Evolutionary conservation across 2,113 vertebrate species (phyloP).

Genomic region (Varanus salvator): DNA sequence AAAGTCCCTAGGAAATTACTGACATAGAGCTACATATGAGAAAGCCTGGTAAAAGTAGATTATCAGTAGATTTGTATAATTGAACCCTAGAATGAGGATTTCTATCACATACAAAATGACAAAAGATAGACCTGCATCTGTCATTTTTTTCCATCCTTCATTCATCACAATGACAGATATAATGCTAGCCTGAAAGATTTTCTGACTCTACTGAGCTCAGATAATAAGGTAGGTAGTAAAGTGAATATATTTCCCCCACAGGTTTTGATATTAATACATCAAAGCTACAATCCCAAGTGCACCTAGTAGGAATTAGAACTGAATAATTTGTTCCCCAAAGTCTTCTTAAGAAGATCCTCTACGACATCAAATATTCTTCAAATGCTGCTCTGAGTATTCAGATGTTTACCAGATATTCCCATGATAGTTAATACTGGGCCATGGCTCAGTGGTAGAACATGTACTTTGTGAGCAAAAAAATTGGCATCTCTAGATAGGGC

Average conservation of each 20-base stretch:
- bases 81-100: background rate
- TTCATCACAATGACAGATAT: conserved; percentile 25
- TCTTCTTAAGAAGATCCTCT: background rate
- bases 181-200: background rate
- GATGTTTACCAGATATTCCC: background rate
- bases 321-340: background rate
- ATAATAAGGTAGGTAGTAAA: conserved; percentile 10
- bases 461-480: background rate
- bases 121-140: background rate
- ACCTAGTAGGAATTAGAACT: background rate
- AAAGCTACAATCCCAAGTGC: background rate
- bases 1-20: background rate
- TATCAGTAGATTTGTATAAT: background rate
- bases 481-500: too few relatives aligned
- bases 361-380: background rate
- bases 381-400: background rate
- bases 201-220: background rate
- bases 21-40: background rate
- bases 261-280: background rate
- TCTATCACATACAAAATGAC: background rate
- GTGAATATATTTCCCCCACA: background rate
- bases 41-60: background rate
- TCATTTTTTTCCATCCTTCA: conserved; percentile 2
- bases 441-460: background rate
- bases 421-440: background rate